Evolutionary conservation across 1,140 invertebrate genomes (phyloP).

Genomic region (Tribolium castaneum): DNA sequence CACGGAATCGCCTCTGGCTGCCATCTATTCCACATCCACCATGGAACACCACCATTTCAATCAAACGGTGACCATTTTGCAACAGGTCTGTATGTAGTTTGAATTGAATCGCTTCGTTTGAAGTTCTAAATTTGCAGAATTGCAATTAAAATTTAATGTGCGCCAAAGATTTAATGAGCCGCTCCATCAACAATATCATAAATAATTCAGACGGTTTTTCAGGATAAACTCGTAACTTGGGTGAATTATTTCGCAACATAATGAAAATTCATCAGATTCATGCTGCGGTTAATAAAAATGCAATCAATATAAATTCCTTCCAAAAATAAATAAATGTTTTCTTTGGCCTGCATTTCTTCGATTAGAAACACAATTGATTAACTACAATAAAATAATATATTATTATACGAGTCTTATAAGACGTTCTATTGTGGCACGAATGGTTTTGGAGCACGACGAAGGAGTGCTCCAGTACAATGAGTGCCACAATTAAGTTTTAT

Average conservation of each 20-base stretch:
- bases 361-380: no score
- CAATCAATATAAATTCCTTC: not conserved
- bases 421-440: no score
- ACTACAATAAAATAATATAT: no score
- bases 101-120: no score
- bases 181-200: slow-evolving; percentile 8
- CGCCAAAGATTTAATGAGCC: not conserved
- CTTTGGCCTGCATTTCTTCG: no score
- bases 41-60: slow-evolving; percentile 92
- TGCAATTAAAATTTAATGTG: slow-evolving; percentile 15
- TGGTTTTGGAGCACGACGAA: no score
- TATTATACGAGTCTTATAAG: no score
- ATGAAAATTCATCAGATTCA: not conserved
- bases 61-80: slow-evolving; percentile 84
- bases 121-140: not conserved
- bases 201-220: slow-evolving; percentile 1
- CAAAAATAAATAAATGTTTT: no score
- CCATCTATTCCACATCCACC: slow-evolving; percentile 85
- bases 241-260: not conserved
- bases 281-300: not conserved
- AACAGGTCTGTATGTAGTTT: slow-evolving; percentile 50
- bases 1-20: slow-evolving; percentile 81
- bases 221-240: not conserved
- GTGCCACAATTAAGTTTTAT: no score
- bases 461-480: no score